Conservation (phyloP, 2,888 invertebrate genomes). For the Mayetiola destructor region DNA sequence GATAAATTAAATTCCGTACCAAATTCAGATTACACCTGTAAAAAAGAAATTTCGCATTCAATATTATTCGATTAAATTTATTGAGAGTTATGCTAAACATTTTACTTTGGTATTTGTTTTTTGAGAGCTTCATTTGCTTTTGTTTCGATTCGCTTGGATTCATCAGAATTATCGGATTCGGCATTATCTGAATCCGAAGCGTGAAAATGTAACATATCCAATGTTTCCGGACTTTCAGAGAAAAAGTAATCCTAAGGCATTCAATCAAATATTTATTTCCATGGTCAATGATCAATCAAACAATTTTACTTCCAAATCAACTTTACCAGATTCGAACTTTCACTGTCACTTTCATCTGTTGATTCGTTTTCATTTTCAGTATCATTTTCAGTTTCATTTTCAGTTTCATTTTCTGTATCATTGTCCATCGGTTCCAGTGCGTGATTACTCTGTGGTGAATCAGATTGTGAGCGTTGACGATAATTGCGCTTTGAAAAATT, state of each 20-base stretch:
- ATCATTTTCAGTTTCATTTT: not conserved
- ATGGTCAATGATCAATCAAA: too few species aligned
- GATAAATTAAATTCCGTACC: slow-evolving; percentile 5
- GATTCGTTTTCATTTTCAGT: not conserved
- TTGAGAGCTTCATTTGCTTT: not conserved
- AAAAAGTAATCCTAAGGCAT: too few species aligned
- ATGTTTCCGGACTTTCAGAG: not conserved
- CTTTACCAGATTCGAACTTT: not conserved
- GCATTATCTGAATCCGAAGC: too few species aligned
- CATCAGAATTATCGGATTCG: not conserved
- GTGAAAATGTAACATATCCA: too few species aligned
- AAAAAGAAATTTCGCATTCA: not conserved
- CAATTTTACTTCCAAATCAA: too few species aligned
- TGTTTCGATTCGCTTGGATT: not conserved
- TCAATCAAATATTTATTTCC: too few species aligned
- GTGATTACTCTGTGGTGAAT: not conserved
- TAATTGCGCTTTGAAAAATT: not conserved
- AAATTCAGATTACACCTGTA: not conserved
- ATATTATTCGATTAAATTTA: not conserved
- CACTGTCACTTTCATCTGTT: not conserved
- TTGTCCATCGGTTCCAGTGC: not conserved
- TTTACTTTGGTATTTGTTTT: slow-evolving; percentile 7
- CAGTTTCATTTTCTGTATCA: not conserved
- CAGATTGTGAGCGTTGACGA: not conserved
- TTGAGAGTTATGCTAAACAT: not conserved